phyloP scores from a whole-genome alignment of 2,113 vertebrate species.

The Trogon surrucura region DNA sequence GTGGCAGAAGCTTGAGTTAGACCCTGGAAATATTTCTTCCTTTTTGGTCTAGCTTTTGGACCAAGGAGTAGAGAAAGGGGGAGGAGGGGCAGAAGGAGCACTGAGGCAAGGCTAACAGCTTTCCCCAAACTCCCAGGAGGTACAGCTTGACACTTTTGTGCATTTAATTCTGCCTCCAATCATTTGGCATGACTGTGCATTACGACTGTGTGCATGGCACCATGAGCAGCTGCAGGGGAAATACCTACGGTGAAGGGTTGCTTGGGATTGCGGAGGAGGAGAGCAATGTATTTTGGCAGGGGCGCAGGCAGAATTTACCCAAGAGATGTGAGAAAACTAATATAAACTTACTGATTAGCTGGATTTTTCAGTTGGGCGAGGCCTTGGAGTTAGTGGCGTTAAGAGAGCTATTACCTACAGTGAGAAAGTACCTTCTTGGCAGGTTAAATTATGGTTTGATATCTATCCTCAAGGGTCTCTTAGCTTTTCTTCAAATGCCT shows the following conservation, averaged over 20 bases:
- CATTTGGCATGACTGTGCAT: not conserved
- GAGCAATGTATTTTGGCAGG: not conserved
- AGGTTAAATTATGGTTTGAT: not conserved
- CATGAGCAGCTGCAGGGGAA: not conserved
- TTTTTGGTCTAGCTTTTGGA: slow-evolving; percentile 6
- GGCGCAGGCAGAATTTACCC: not conserved
- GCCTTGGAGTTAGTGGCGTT: not conserved
- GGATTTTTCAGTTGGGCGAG: not conserved
- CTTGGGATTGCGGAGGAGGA: not conserved
- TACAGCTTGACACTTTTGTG: not conserved
- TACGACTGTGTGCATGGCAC: rapidly evolving
- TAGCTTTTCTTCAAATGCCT: not conserved
- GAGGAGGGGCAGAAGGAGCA: not conserved
- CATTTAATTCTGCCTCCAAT: not conserved
- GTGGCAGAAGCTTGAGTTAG: not conserved
- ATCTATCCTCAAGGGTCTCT: not conserved
- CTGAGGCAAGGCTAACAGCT: not conserved
- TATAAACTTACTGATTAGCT: not conserved
- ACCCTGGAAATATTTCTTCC: slow-evolving; percentile 6
- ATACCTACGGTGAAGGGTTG: not conserved
- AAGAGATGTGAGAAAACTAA: not conserved
- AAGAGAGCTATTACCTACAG: not conserved
- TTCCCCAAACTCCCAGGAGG: not conserved
- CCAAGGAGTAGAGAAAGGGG: not conserved
- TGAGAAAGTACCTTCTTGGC: not conserved